Evolutionary conservation across 2,888 invertebrate species (phyloP).

Genomic region (Nephrotoma appendiculata): DNA sequence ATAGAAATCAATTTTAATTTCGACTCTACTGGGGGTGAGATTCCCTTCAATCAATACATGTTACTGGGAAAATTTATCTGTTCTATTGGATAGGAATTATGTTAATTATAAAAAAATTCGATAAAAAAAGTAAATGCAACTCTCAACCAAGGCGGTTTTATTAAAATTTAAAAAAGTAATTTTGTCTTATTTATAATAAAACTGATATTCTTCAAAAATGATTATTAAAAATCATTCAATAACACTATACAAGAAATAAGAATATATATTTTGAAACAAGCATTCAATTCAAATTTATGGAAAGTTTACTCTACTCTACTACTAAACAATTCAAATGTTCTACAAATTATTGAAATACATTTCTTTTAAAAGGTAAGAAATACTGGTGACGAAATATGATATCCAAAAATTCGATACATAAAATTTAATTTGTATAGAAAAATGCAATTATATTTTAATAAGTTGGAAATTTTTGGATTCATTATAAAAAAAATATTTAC

Average conservation of each 20-base stretch:
- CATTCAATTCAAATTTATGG: not conserved
- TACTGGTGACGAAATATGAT: not conserved
- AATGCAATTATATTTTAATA: not conserved
- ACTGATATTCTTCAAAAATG: not conserved
- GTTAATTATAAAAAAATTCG: not conserved
- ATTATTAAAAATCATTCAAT: not conserved
- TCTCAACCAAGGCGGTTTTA: not conserved
- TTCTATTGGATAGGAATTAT: not conserved
- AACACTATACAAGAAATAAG: not conserved
- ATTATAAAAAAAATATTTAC: not conserved
- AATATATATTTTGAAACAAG: not conserved
- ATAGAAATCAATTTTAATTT: not conserved
- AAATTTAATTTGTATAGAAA: not conserved
- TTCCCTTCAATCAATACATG: not conserved
- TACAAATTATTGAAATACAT: not conserved
- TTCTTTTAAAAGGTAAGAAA: not conserved
- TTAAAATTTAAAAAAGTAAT: not conserved
- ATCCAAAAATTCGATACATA: not conserved
- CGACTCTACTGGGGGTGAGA: not conserved
- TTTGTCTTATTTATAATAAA: not conserved
- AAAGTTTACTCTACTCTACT: not conserved
- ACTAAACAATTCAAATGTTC: not conserved
- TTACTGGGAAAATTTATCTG: not conserved
- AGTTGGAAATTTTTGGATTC: not conserved
- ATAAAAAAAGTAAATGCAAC: not conserved